Percentiles rank a stretch among this genome's conserved stretches.
Evolutionary conservation across 2,113 vertebrate genomes (phyloP).

Genomic region (Lipophrys pholis): DNA sequence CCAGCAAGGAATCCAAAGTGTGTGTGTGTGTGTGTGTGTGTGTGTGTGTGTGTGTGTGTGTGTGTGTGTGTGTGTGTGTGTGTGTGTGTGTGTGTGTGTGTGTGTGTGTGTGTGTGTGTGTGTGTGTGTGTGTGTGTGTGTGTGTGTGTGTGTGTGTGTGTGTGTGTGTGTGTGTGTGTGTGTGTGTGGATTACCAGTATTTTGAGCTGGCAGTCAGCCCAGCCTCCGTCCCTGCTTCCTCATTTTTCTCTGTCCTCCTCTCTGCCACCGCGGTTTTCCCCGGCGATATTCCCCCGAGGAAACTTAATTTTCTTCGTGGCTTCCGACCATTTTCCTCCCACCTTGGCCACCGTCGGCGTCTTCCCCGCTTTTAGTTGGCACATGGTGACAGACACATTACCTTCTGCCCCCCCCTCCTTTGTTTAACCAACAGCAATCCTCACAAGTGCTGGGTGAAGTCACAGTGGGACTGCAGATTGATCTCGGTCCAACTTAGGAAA

Average conservation of each 20-base stretch:
- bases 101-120: conserved; percentile 51
- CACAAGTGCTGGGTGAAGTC: conserved; percentile 15
- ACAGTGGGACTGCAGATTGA: not conserved
- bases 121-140: conserved; percentile 51
- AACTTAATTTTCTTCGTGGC: conserved; percentile 53
- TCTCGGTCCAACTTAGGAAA: conserved; percentile 12
- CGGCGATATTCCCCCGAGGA: conserved; percentile 53
- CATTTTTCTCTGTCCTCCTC: conserved; percentile 68
- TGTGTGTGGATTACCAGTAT: conserved; percentile 68
- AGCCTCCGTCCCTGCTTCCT: conserved; percentile 35
- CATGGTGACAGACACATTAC: conserved; percentile 25
- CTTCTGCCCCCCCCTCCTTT: conserved; percentile 18
- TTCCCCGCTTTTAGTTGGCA: conserved; percentile 27
- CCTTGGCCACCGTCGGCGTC: conserved; percentile 32
- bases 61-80: conserved; percentile 51
- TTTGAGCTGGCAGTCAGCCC: conserved; percentile 76
- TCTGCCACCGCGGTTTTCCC: conserved; percentile 48
- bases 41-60: conserved; percentile 31
- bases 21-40: conserved; percentile 41
- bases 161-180: conserved; percentile 51
- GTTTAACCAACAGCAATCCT: conserved; percentile 26
- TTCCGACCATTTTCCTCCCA: conserved; percentile 1
- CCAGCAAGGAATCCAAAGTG: conserved; percentile 72
- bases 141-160: conserved; percentile 51
- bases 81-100: conserved; percentile 51